Percentiles rank a stretch among this genome's conserved stretches.
Conservation (phyloP, 1,140 invertebrate genomes). For the Lysiphlebus fabarum region DNA sequence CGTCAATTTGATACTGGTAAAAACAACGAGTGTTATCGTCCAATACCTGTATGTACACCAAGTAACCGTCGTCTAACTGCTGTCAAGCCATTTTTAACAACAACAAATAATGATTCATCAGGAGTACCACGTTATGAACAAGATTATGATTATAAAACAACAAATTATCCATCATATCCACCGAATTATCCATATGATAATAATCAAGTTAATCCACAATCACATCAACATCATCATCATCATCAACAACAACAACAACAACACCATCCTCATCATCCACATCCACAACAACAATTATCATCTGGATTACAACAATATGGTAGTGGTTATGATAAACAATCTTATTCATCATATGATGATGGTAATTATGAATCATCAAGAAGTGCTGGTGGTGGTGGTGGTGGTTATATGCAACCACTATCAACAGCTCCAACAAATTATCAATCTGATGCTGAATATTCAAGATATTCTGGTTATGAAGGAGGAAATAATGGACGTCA, state of each 20-base stretch:
- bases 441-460: conserved; percentile 40
- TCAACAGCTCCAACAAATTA: conserved; percentile 27
- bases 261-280: neutral
- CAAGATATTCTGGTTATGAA: conserved; percentile 42
- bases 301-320: conserved; percentile 25
- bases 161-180: conserved; percentile 53
- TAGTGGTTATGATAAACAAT: conserved; percentile 38
- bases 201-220: conserved; percentile 47
- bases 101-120: conserved; percentile 36
- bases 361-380: conserved; percentile 34
- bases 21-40: conserved; percentile 52
- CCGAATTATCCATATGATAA: conserved; percentile 54
- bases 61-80: conserved; percentile 46
- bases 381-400: neutral
- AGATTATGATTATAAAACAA: conserved; percentile 54
- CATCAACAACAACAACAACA: neutral
- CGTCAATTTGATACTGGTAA: conserved; percentile 54
- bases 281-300: neutral
- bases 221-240: conserved; percentile 16
- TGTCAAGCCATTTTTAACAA: conserved; percentile 48
- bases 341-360: conserved; percentile 31
- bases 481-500: conserved; percentile 24
- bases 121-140: conserved; percentile 35
- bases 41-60: conserved; percentile 51
- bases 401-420: conserved; percentile 35